Conservation (phyloP, 2,113 vertebrate species). For the Labeo rohita region DNA sequence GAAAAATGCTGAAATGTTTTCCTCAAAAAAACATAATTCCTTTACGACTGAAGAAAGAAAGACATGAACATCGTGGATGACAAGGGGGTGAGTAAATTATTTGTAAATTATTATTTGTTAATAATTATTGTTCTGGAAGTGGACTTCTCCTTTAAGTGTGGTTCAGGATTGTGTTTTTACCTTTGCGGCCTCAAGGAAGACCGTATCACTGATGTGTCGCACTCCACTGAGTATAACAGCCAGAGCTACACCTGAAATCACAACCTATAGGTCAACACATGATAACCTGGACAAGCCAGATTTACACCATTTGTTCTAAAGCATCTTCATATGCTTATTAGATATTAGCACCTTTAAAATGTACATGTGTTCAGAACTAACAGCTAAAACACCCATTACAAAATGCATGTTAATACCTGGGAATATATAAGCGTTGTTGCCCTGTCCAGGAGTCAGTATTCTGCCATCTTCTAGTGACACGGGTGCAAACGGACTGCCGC, state of each 20-base stretch:
- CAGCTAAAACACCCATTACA: background rate
- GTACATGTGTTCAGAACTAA: background rate
- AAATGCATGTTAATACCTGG: slow-evolving; percentile 79
- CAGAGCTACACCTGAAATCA: slow-evolving; percentile 86
- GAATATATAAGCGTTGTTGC: slow-evolving; percentile 97
- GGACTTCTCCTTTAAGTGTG: background rate
- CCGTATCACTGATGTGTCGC: slow-evolving; percentile 90
- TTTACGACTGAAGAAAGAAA: too few species aligned
- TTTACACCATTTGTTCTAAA: background rate
- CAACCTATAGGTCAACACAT: background rate
- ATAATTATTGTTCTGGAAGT: too few species aligned
- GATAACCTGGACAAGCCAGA: background rate
- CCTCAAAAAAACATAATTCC: too few species aligned
- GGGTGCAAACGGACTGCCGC: slow-evolving; percentile 90
- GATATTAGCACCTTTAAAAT: background rate
- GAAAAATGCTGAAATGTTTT: too few species aligned
- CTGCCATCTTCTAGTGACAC: slow-evolving; percentile 86
- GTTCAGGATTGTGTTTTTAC: slow-evolving; percentile 70
- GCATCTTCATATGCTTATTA: background rate
- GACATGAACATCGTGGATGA: too few species aligned
- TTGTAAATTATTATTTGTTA: too few species aligned
- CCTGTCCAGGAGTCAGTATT: slow-evolving; percentile 89
- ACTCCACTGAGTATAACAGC: slow-evolving; percentile 94
- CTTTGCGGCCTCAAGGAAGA: slow-evolving; percentile 97
- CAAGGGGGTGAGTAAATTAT: too few species aligned